Base-by-base conservation (phyloP, 92 coral and sea anemone genomes). In the Pocillopora grandis region DNA sequence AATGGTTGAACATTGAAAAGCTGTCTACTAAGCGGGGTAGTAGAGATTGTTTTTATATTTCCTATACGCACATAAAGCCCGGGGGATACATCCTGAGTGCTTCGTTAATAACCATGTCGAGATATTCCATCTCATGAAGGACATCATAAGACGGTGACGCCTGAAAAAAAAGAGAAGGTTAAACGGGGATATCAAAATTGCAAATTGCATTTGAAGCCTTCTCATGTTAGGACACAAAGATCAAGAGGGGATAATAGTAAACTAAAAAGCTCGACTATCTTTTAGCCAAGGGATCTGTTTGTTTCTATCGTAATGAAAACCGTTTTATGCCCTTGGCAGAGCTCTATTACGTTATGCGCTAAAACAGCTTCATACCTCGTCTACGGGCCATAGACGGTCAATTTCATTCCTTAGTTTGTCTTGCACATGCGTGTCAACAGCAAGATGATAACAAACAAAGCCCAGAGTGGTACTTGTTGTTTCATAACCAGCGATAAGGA, bases 71-170 rank as follows among this genome's bases (percentile, higher is more conserved):
- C 76, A 66, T 17, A 31, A 80, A 79, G 1, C 74, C 85, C 5
- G 89, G 89, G 16, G 89, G 84, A 75, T 71, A 81, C 71, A 86
- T 19, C 35, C 89, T 35, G 4, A 86, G 64, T 48, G 84, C 66
- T 73, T 86, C 89, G 75, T 80, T 76, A 16, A 86, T 72, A 33
- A 86, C 89, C 89, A 79, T 79, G 57, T 86, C 86, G 11, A 86
- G 77, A 66, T 86, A 86, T 9, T 74, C 79, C 80, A 81, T 80
- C 78, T 80, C 57, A 75, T 71, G 84, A 52, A 86, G 89, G 48
- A 86, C 65, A 56, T 71, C 80, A n/a, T 81, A 81, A 20, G 86
- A 81, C 15, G 86, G 86, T 14, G 78, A 58, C 13, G 52, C 71
- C 86, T 81, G 61, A 7, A 42, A 42, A 7, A 42, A 42, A 42